These are phyloP conservation scores for Clarias pachynema DNA, from an alignment of 2,797 vertebrate genomes.

Conservation along the genomic window DNA sequence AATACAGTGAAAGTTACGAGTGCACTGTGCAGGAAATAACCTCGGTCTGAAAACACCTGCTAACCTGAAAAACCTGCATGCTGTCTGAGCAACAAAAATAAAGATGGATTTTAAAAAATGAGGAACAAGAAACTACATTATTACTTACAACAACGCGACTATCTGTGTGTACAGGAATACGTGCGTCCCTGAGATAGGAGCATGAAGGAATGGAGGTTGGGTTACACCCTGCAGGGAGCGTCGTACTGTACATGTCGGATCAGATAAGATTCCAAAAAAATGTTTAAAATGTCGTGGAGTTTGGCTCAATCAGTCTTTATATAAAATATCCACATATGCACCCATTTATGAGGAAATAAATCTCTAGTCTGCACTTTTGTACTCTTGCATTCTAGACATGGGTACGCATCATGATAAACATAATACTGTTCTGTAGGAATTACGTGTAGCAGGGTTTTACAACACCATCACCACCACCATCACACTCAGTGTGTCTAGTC, in stretches of 20 bases:
- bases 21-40: neutral
- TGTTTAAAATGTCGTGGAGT: neutral
- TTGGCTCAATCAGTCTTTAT: neutral
- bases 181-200: neutral
- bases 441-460: neutral
- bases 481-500: neutral
- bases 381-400: too few species aligned
- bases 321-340: neutral
- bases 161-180: neutral
- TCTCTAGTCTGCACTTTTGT: neutral
- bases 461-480: neutral
- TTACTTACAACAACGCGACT: neutral
- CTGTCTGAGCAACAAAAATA: neutral
- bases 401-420: neutral
- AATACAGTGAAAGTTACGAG: neutral
- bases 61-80: too few species aligned
- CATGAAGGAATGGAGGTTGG: neutral
- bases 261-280: neutral
- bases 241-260: neutral
- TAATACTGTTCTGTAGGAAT: neutral
- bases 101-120: neutral
- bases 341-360: neutral
- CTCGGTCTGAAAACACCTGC: neutral
- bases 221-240: slow-evolving; percentile 18
- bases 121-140: neutral